Evolutionary conservation across 2,113 vertebrate genomes (phyloP).

Genomic region (Saguinus imperator): DNA sequence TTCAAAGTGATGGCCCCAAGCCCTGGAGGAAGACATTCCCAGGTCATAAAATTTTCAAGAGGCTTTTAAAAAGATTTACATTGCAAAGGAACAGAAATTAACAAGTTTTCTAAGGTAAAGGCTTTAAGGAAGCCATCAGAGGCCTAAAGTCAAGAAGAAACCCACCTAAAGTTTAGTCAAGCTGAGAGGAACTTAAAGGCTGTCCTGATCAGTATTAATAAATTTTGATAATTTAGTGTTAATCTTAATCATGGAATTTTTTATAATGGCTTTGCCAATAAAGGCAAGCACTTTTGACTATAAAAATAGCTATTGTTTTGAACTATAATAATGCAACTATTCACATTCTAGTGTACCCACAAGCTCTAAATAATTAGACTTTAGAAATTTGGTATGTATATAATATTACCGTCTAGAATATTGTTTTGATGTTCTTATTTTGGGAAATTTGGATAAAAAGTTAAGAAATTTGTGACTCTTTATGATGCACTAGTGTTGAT

Average conservation of each 20-base stretch:
- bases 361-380: neutral
- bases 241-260: neutral
- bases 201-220: neutral
- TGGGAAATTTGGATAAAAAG: neutral
- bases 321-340: neutral
- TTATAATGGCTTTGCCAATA: neutral
- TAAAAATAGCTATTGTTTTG: neutral
- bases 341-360: neutral
- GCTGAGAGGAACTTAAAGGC: neutral
- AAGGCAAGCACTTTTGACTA: neutral
- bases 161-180: neutral
- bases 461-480: neutral
- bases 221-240: neutral
- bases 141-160: neutral
- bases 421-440: neutral
- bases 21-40: neutral
- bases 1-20: neutral
- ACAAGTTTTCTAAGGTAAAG: neutral
- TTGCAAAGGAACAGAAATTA: neutral
- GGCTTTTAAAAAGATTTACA: neutral
- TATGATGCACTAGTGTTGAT: neutral
- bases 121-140: neutral
- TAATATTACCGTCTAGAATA: neutral
- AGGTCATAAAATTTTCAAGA: neutral
- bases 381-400: neutral